Evolutionary conservation across 2,797 vertebrate genomes (phyloP).

Genomic region (Poecilia picta): DNA sequence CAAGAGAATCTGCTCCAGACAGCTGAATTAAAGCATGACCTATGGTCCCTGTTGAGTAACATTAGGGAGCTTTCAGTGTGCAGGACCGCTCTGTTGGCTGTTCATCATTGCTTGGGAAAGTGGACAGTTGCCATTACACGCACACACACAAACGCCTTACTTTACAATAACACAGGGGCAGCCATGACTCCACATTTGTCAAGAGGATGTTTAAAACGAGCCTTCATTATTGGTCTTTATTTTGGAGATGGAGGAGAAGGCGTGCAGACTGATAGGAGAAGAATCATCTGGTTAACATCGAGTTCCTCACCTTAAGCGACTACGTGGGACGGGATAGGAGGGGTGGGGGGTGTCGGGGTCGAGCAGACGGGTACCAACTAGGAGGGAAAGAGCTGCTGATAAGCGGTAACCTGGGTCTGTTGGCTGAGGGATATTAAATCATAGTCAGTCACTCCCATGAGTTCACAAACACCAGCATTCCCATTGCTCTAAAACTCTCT

Average conservation of each 20-base stretch:
- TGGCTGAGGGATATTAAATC: conserved; percentile 85
- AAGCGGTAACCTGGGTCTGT: conserved; percentile 82
- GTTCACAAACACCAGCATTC: conserved; percentile 77
- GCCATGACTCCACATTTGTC: conserved; percentile 87
- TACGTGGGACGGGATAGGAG: conserved; percentile 41
- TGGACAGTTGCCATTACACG: conserved; percentile 75
- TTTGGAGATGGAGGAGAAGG: conserved; percentile 71
- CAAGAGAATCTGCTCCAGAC: conserved; percentile 83
- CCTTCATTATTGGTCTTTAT: conserved; percentile 93
- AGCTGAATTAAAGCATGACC: conserved; percentile 89
- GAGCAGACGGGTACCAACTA: conserved; percentile 36
- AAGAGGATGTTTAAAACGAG: conserved; percentile 90
- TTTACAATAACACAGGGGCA: conserved; percentile 76
- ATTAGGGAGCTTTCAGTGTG: conserved; percentile 88
- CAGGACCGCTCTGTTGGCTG: conserved; percentile 85
- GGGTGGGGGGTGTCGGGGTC: conserved; percentile 2
- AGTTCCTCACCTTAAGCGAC: conserved; percentile 58
- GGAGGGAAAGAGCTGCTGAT: conserved; percentile 75
- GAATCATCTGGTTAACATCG: conserved; percentile 90
- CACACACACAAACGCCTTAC: conserved; percentile 57
- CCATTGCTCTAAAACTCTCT: conserved; percentile 66
- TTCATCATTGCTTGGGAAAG: conserved; percentile 86
- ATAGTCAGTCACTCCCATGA: conserved; percentile 72
- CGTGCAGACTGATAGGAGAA: conserved; percentile 61
- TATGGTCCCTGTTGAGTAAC: conserved; percentile 85